Evolutionary conservation across 1,140 invertebrate species (phyloP).

Genomic region (Cydia splendana): DNA sequence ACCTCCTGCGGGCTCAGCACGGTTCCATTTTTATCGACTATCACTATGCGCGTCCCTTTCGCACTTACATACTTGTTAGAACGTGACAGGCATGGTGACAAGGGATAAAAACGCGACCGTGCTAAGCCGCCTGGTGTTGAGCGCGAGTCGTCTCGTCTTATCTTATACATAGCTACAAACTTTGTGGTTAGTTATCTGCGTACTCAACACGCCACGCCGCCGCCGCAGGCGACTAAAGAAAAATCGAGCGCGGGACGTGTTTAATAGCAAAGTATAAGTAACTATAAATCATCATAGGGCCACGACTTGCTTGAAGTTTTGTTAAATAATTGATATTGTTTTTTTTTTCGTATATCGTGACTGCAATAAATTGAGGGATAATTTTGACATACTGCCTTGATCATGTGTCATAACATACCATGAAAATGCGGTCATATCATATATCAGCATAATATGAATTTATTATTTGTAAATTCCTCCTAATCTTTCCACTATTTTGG

Average conservation of each 20-base stretch:
- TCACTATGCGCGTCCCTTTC: too few species aligned
- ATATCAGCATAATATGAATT: background rate
- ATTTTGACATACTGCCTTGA: constrained; percentile 10
- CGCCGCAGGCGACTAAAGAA: constrained; percentile 3
- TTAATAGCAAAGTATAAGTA: background rate
- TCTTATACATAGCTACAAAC: too few species aligned
- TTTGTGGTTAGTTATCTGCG: background rate
- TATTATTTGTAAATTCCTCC: background rate
- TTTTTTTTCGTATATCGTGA: background rate
- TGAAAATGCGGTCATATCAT: background rate
- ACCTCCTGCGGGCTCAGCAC: too few species aligned
- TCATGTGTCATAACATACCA: background rate
- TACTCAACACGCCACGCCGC: background rate
- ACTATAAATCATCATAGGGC: constrained; percentile 3
- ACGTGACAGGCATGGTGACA: too few species aligned
- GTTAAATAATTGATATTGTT: background rate
- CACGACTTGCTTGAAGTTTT: background rate
- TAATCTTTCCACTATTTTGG: background rate
- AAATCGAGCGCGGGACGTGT: constrained; percentile 5
- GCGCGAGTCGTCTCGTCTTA: too few species aligned
- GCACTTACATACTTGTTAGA: too few species aligned
- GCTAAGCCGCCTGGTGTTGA: too few species aligned
- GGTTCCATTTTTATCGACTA: too few species aligned
- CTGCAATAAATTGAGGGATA: background rate
- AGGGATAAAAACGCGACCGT: too few species aligned